Base-by-base conservation (phyloP, 2,888 invertebrate genomes). In the Patella depressa region DNA sequence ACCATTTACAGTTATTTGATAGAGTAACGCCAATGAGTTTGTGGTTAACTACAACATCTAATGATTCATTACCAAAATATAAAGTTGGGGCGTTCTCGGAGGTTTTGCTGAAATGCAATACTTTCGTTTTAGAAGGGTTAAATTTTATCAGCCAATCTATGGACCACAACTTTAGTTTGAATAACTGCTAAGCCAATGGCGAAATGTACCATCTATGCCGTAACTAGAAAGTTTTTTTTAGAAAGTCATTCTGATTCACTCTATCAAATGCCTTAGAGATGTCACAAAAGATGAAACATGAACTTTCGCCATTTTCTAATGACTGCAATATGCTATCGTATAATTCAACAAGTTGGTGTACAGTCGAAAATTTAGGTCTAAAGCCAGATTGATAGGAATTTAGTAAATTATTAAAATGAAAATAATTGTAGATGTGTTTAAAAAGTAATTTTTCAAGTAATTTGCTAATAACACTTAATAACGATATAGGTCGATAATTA, bases 21-120 rank as follows among this genome's bases (percentile, higher is more conserved):
- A 80, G 54, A 69, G 74, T 79, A 70, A 78, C 69, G 17, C 76
- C 76, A 3, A 77, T 55, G 72, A 74, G 79, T 19, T 77, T 79
- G 24, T 77, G 74, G 2, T 72, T 7, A 15, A 72, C 53, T 53
- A 79, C 72, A 71, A 76, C 71, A 3, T 71, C 34, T 34, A 76
- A 19, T 12, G 15, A 15, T 15, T 34, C 59, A 71, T 29, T 54
- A 15, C 65, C 59, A 71, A 78, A 78, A 24, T 45, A 15, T 24
- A 71, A 55, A n/a, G 11, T 72, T 53, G 54, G 69, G 15, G 59
- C 17, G n/a, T 24, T 70, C 53, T 55, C 11, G 29, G 34, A 11
- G n/a, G 4, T 12, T 53, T 53, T 19, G 59, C n/a, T 19, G 15
- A 76, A 71, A 17, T 71, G 57, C 45, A 70, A 54, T 19, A 73